Conservation (phyloP, 2,797 vertebrate species). For the Epinephelus coioides region DNA sequence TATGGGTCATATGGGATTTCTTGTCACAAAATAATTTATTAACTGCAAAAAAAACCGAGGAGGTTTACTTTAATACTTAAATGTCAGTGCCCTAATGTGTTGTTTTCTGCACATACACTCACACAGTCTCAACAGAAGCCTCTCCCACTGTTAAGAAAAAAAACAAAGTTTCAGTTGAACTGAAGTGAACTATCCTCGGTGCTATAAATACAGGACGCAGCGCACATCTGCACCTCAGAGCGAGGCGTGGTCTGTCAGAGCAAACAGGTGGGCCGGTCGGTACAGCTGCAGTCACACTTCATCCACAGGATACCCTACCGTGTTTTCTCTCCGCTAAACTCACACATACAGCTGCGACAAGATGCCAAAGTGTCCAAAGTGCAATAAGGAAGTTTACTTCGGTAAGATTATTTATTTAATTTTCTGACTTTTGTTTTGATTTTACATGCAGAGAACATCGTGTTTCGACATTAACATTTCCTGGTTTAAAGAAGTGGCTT, state of each 20-base stretch:
- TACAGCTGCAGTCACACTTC: constrained; percentile 34
- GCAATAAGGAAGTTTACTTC: constrained; percentile 95
- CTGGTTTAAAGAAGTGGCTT: neutral
- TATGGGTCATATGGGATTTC: neutral
- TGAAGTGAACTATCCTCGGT: constrained; percentile 60
- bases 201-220: constrained; percentile 73
- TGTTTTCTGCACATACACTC: constrained; percentile 17
- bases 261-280: constrained; percentile 67
- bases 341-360: constrained; percentile 49
- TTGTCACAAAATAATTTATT: neutral
- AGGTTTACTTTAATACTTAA: neutral
- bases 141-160: constrained; percentile 68
- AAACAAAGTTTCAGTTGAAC: constrained; percentile 44
- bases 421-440: too few relatives aligned
- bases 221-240: constrained; percentile 59
- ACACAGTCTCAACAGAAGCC: constrained; percentile 49
- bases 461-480: constrained; percentile 20
- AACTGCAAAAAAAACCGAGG: neutral
- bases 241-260: constrained; percentile 66
- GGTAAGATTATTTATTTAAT: constrained; percentile 86
- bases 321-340: constrained; percentile 3
- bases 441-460: neutral
- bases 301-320: constrained; percentile 31
- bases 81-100: neutral
- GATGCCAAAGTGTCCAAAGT: constrained; percentile 98